phyloP scores from a whole-genome alignment of 1,140 invertebrate species.

The Bombus polaris region DNA sequence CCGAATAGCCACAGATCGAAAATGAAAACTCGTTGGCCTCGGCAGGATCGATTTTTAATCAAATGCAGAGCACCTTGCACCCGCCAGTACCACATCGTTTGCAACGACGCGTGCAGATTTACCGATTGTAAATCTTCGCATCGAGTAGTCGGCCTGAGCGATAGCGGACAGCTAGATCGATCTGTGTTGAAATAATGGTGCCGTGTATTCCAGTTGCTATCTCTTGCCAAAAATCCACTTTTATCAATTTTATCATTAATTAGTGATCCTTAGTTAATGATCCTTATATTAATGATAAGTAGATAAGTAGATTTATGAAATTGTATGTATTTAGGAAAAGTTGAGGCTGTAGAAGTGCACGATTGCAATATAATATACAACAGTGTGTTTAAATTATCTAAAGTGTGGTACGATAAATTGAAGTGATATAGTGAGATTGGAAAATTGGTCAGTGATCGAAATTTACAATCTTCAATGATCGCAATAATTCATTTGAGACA shows the following conservation, averaged over 20 bases:
- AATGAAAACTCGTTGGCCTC: slow-evolving; percentile 11
- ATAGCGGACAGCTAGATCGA: slow-evolving; percentile 53
- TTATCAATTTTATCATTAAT: neutral
- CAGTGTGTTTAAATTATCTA: no score
- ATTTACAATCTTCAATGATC: no score
- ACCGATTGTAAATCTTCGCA: slow-evolving; percentile 52
- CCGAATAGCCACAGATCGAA: neutral
- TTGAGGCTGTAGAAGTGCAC: no score
- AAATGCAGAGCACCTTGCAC: slow-evolving; percentile 10
- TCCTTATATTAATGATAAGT: no score
- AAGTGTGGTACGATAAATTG: no score
- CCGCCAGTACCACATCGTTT: neutral
- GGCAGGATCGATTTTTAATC: slow-evolving; percentile 52
- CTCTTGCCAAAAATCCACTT: neutral
- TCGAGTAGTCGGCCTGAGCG: slow-evolving; percentile 29
- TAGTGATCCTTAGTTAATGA: neutral
- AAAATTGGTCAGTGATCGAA: no score
- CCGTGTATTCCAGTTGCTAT: neutral
- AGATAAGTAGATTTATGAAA: no score
- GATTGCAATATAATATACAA: no score
- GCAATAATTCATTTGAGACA: no score
- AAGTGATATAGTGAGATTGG: no score
- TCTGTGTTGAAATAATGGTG: slow-evolving; percentile 46
- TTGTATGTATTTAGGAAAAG: no score
- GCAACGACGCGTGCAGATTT: neutral